phyloP scores from a whole-genome alignment of 2,888 invertebrate genomes.

The Frankliniella intonsa region DNA sequence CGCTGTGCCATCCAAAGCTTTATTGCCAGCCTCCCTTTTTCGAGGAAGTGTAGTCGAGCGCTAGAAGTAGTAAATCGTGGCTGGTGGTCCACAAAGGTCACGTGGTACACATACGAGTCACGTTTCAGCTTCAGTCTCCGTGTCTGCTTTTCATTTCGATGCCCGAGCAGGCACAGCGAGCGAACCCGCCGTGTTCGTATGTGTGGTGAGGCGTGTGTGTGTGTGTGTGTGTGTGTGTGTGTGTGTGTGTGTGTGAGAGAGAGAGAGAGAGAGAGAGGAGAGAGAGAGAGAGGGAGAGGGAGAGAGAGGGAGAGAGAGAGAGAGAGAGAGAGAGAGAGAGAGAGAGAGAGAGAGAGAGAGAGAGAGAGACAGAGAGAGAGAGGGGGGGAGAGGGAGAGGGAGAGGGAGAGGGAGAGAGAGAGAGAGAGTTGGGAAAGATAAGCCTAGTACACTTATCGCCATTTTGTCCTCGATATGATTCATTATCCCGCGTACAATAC shows the following conservation, averaged over 20 bases:
- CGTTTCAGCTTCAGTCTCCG: not conserved
- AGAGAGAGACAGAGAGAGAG: not conserved
- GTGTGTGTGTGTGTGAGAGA: too few relatives aligned
- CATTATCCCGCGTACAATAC: too few relatives aligned
- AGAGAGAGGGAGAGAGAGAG: not conserved
- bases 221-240: too few relatives aligned
- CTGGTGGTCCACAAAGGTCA: conserved; percentile 8
- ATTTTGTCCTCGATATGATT: too few relatives aligned
- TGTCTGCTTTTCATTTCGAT: conserved; percentile 22
- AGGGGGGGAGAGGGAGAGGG: not conserved
- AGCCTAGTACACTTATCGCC: too few relatives aligned
- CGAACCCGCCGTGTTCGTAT: too few relatives aligned
- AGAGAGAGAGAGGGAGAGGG: not conserved
- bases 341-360: not conserved
- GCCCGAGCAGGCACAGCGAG: not conserved
- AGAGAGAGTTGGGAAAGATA: not conserved
- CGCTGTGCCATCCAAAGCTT: too few relatives aligned
- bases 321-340: not conserved
- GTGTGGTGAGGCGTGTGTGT: too few relatives aligned
- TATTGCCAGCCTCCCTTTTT: too few relatives aligned
- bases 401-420: not conserved
- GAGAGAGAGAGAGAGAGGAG: too few relatives aligned
- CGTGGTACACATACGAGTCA: conserved; percentile 8
- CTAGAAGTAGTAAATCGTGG: not conserved
- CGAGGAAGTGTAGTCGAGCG: too few relatives aligned